phyloP scores from a whole-genome alignment of 2,113 vertebrate species.

The Addax nasomaculatus region DNA sequence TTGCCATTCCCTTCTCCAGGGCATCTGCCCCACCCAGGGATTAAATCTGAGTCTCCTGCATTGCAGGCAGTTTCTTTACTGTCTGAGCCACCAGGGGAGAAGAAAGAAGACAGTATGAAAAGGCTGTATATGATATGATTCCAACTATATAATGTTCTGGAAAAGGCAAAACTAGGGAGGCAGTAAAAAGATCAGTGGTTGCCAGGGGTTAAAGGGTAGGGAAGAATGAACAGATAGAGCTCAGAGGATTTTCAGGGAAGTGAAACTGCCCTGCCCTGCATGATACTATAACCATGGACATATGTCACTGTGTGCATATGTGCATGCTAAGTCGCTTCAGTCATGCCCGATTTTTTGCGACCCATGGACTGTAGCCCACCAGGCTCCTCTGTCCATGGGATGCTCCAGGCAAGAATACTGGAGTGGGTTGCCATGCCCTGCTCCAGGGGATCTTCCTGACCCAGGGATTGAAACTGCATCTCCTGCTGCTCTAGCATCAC shows the following conservation, averaged over 20 bases:
- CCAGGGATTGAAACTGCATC: rapidly evolving
- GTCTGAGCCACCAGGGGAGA: neutral
- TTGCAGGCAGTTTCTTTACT: neutral
- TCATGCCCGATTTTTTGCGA: rapidly evolving
- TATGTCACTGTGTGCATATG: neutral
- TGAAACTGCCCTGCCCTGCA: neutral
- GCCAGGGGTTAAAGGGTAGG: neutral
- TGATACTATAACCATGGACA: neutral
- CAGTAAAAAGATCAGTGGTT: neutral
- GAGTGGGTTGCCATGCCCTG: neutral
- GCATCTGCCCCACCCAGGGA: neutral
- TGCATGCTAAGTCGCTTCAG: neutral
- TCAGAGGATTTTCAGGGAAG: neutral
- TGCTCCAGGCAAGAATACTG: neutral
- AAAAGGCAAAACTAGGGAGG: neutral
- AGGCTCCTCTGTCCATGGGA: neutral
- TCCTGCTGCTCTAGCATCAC: neutral
- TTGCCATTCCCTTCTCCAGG: neutral
- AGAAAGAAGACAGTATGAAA: neutral
- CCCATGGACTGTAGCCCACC: neutral
- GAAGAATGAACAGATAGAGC: neutral
- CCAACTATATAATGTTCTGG: neutral
- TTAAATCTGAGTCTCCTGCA: neutral
- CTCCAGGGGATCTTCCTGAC: neutral
- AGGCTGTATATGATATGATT: neutral